Evolutionary conservation across 2,888 invertebrate species (phyloP), one percentile per base, ranked within the genome.

Genomic region (Amblyjoppa proteus): DNA sequence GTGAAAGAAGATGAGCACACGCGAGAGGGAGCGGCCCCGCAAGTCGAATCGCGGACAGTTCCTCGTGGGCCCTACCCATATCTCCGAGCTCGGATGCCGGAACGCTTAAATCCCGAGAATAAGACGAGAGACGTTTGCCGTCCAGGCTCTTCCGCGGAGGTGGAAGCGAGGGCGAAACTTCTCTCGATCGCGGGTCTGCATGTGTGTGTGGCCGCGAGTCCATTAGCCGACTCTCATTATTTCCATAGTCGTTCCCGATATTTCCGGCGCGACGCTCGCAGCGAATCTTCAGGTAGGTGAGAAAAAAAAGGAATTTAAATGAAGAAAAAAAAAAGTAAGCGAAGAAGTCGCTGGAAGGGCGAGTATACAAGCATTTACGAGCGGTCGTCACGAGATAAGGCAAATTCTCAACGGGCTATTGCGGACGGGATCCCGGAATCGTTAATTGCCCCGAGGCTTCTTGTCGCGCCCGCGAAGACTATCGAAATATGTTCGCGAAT

Each of bases 81-180:
- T 76, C 51, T 73, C 51, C 81, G 77, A 71, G 66, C 80, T 69
- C 82, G 80, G 85, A 90, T 88, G 87, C 81, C 87, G 87, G 87
- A 90, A 89, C 89, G 89, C 90, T 91, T 88, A 88, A 91, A 91
- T 90, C 89, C 88, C 83, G 81, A 87, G 88, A 87, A 89, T 73
- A 79, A 83, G 68, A 73, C 49, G 53, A 70, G 53, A 70, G 89
- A 91, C 90, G 88, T 92, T 91, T 92, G 90, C 88, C 86, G 87
- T n/a, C 71, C 28, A 25, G 28, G 73, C 88, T 90, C 88, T 88
- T 89, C 89, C 90, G 89, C 84, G 90, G 90, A 90, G 91, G 91
- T 89, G 90, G 89, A 89, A 49, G 16, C 69, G 85, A 75, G 88
- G 89, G 89, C 88, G 89, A 89, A 90, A 89, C 88, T 90, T 88